Evolutionary conservation across 2,888 invertebrate species (phyloP).

Genomic region (Endomychus coccineus): DNA sequence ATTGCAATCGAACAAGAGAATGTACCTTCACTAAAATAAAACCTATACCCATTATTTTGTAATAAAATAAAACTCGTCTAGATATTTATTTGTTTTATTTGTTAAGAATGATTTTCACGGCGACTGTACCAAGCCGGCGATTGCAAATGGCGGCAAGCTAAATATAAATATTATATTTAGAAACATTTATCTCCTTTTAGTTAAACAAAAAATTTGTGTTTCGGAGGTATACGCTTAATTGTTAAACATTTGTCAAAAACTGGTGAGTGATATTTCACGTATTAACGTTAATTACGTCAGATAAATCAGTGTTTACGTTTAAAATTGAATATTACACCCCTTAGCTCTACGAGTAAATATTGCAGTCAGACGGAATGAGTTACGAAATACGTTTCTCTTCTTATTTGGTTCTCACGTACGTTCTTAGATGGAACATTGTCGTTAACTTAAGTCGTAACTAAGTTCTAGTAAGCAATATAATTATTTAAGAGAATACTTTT

Average conservation of each 20-base stretch:
- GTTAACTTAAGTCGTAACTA: conserved; percentile 37
- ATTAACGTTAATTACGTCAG: conserved; percentile 1
- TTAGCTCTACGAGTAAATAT: conserved; percentile 40
- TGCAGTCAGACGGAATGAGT: conserved; percentile 31
- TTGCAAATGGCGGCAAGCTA: conserved; percentile 44
- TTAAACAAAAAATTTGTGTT: conserved; percentile 26
- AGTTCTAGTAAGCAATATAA: conserved; percentile 40
- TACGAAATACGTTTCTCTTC: conserved; percentile 33
- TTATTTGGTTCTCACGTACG: conserved; percentile 33
- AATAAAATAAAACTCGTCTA: too few species aligned
- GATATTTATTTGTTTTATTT: conserved; percentile 11
- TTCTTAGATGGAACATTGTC: conserved; percentile 33
- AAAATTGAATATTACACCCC: conserved; percentile 39
- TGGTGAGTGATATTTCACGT: conserved; percentile 23
- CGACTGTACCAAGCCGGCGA: conserved; percentile 38
- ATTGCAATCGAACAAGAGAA: too few species aligned
- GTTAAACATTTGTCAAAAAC: conserved; percentile 23
- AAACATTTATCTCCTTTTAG: conserved; percentile 32
- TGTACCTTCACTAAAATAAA: too few species aligned
- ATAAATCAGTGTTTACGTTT: conserved; percentile 32
- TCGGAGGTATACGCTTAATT: conserved; percentile 24
- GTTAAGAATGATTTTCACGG: conserved; percentile 3
- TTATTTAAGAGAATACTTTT: conserved; percentile 46
- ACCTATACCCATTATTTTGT: too few species aligned
- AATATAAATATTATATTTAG: conserved; percentile 44